Evolutionary conservation across 1,140 invertebrate species (phyloP).

Genomic region (Lasioglossum albipes): DNA sequence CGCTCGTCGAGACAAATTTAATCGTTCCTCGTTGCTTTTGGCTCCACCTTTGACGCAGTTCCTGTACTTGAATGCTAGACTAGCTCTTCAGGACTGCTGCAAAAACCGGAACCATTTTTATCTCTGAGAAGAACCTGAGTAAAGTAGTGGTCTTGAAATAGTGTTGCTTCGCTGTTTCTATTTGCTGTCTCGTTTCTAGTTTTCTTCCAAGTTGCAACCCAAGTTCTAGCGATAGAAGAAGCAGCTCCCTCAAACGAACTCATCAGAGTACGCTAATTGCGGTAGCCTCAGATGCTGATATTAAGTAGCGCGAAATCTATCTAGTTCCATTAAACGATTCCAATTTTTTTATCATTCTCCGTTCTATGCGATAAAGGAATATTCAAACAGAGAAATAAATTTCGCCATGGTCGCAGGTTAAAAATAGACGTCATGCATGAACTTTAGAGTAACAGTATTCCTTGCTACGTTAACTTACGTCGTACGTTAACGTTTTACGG

Average conservation of each 20-base stretch:
- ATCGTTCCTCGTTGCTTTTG: background rate
- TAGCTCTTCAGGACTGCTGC: no score
- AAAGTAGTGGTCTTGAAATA: no score
- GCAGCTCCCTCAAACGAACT: no score
- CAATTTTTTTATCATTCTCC: background rate
- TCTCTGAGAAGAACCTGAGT: no score
- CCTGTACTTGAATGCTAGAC: no score
- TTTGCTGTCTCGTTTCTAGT: no score
- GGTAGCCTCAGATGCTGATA: background rate
- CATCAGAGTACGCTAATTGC: background rate
- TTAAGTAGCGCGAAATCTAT: background rate
- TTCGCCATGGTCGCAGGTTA: background rate
- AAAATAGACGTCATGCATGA: background rate
- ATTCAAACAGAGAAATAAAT: background rate
- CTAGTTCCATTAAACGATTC: background rate
- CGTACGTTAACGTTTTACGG: background rate
- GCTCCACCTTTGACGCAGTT: background rate
- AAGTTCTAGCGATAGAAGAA: no score
- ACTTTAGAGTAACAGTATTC: background rate
- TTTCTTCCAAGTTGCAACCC: no score
- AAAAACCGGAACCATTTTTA: no score
- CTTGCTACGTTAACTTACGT: background rate
- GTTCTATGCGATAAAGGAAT: background rate
- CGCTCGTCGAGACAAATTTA: conserved; percentile 23
- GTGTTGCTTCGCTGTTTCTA: no score